Evolutionary conservation across 2,888 invertebrate genomes (phyloP), one percentile per base, ranked within the genome.

Genomic region (Crepidodera aurea): DNA sequence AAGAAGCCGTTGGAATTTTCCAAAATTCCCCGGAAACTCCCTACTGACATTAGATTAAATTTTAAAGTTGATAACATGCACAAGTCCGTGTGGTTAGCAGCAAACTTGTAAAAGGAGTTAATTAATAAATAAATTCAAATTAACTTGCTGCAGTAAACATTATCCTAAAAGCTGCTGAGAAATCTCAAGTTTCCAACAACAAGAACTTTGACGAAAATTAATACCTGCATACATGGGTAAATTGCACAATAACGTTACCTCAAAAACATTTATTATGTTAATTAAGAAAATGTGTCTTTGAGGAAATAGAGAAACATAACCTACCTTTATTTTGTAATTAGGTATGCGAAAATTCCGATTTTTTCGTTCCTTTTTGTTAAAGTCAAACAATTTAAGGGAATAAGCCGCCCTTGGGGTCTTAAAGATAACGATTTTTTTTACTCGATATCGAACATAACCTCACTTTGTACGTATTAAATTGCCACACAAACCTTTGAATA

Each of bases 81-180:
- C 46, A 37, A 25, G 37, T 46, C 25, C 34, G 18, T 57, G 48
- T 18, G 48, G 57, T 57, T 57, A 27, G 27, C 37, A 27, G 34
- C 39, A 25, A 50, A 57, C 25, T 18, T 39, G 57, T 50, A 37
- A 32, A 39, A 48, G 19, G 48, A 37, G 37, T 46, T 56, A 37
- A 56, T 56, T 56, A 56, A 56, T 56, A 56, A 56, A 56, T 56
- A 37, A 56, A 56, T 46, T 46, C 25, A 56, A 56, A 56, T 56
- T 56, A 56, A 56, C 46, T 46, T 56, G 56, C 37, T 56, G 56
- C 46, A 46, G 56, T 56, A 37, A 56, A 56, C 46, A 46, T 56
- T 46, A 37, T 56, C 56, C 56, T 46, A 46, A 56, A 56, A 56
- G 46, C 56, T 56, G 46, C 56, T 37, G 56, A 56, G 56, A 48